Evolutionary conservation across 2,888 invertebrate species (phyloP), one percentile per base, ranked within the genome.

Genomic region (Apotomis turbidana): DNA sequence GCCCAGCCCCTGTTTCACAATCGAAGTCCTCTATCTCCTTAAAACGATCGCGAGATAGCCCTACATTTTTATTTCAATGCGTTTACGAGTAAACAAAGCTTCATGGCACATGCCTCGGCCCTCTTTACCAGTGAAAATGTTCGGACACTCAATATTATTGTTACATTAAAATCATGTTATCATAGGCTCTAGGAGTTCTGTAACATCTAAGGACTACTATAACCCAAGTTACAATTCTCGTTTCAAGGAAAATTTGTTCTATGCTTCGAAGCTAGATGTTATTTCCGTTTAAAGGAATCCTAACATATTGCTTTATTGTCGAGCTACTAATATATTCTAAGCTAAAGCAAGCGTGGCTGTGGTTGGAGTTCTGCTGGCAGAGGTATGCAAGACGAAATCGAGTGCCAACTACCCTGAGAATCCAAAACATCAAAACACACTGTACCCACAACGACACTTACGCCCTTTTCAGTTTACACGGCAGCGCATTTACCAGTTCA

Each of bases 111-210:
- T 41, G 41, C 41, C 41, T 41, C 6, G 41, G 5, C 41, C 6
- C 0, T 49, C 3, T 10, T 49, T 49, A 49, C 9, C 0, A 10
- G n/a, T 36, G 5, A 5, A 12, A 9, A 38, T 55, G 27, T 27
- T 12, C n/a, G 58, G 38, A 58, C 52, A 9, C 52, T 41, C 10
- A 51, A n/a, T 70, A 27, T 70, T 64, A 70, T 64, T 52, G 36
- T 44, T 58, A 52, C 27, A 70, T 70, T 70, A 68, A 38, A 64
- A 36, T 41, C 36, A 6, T 57, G 64, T 64, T 54, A 64, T 70
- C n/a, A 51, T 41, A 70, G 13, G 15, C 64, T 52, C 51, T 51
- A 38, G 15, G 41, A 44, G 58, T 59, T 63, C 51, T 52, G 58
- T 54, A 49, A 6, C 10, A 41, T 8, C 41, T 64, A 52, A 64